These are phyloP conservation scores for Syngnathus scovelli DNA, from an alignment of 2,113 vertebrate species.

Conservation along the genomic window DNA sequence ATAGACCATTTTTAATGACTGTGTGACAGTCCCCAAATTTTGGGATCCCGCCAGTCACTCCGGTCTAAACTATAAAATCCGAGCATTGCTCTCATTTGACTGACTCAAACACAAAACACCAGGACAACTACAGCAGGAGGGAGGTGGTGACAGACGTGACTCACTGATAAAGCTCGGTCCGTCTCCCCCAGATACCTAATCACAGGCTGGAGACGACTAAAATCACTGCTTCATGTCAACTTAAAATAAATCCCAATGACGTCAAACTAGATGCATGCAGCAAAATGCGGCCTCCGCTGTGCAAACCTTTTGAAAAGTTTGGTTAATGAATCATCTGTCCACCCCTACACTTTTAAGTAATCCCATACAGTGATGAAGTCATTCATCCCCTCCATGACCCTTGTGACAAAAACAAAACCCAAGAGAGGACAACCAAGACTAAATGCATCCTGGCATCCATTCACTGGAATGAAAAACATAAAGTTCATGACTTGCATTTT, in stretches of 20 bases:
- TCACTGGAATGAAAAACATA: slow-evolving; percentile 47
- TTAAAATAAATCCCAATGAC: slow-evolving; percentile 34
- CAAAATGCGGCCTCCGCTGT: not conserved
- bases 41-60: not conserved
- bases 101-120: not conserved
- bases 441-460: slow-evolving; percentile 17
- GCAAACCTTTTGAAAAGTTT: not conserved
- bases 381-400: slow-evolving; percentile 22
- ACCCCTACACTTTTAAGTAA: slow-evolving; percentile 27
- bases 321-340: slow-evolving; percentile 28
- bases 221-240: slow-evolving; percentile 35
- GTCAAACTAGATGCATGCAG: slow-evolving; percentile 18
- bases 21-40: not conserved
- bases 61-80: not conserved
- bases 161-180: slow-evolving; percentile 18
- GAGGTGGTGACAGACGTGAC: not conserved
- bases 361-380: slow-evolving; percentile 14
- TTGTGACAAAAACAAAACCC: slow-evolving; percentile 23
- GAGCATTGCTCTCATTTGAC: not conserved
- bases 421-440: slow-evolving; percentile 6
- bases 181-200: slow-evolving; percentile 28
- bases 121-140: not conserved
- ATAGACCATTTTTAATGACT: not conserved
- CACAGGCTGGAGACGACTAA: slow-evolving; percentile 9
- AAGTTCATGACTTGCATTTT: slow-evolving; percentile 15